Evolutionary conservation across 2,113 vertebrate species (phyloP), one percentile per base, ranked within the genome.

Genomic region (Motacilla tschutschensis): DNA sequence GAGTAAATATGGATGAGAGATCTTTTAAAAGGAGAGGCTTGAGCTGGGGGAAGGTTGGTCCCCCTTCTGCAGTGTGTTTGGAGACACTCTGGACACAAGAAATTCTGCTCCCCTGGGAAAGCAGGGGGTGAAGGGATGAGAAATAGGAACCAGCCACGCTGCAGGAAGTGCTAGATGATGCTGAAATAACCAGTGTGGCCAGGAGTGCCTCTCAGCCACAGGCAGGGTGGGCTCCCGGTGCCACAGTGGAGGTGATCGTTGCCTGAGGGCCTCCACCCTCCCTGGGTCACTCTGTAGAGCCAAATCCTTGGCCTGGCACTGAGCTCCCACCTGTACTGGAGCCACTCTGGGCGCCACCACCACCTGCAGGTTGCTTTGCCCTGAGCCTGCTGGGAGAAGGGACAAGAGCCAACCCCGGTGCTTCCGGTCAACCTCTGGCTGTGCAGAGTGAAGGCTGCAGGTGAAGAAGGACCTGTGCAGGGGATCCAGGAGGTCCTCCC

Each of bases 221-320:
- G 28, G 55, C 12, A 79, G 47, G 35, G 17, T 3, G 5, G 50
- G 44, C 17, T 76, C 29, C 41, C 0, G 0, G 40, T 41, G 11
- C 28, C 48, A 33, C 0, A 0, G 40, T 9, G 26, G 28, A 70
- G 44, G 11, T 46, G 40, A 33, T 25, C 36, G 31, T 17, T 59
- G 33, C 58, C 64, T 29, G 59, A 35, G 69, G 35, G 36, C 51
- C 28, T 59, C 77, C 77, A 65, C 20, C 21, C 53, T 65, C n/a
- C 26, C 38, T 48, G 43, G 25, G 47, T 33, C 14, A 35, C 53
- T 40, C 18, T 55, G 24, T 11, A 40, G 21, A 85, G 31, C 38
- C 31, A 8, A 44, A 33, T 31, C 38, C 55, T 38, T 62, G 51
- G 31, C 12, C 16, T 77, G 51, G 25, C 51, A 40, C 73, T 57